phyloP scores from a whole-genome alignment of 2,113 vertebrate species.

The Cheirogaleus medius region DNA sequence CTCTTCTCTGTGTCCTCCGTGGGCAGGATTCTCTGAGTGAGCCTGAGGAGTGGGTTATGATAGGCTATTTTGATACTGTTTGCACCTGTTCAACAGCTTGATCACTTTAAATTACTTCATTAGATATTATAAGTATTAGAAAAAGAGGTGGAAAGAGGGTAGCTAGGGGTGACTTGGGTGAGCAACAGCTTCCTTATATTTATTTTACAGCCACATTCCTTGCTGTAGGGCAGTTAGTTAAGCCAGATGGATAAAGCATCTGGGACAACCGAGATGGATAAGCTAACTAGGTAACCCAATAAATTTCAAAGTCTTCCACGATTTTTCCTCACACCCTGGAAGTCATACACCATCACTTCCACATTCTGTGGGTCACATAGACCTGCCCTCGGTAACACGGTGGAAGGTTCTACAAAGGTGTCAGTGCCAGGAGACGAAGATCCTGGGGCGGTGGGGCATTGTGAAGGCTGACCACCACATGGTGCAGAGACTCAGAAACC shows the following conservation, averaged over 20 bases:
- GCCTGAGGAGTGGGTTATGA: not conserved
- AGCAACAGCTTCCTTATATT: not conserved
- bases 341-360: not conserved
- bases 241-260: not conserved
- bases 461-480: not conserved
- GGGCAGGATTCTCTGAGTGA: not conserved
- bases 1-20: not conserved
- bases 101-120: not conserved
- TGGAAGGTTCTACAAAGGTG: not conserved
- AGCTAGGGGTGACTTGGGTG: not conserved
- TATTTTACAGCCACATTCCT: not conserved
- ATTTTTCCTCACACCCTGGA: not conserved
- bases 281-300: not conserved
- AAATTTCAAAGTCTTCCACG: not conserved
- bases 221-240: not conserved
- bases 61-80: not conserved
- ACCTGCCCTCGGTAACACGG: too few species aligned
- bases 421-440: not conserved
- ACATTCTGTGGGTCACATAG: not conserved
- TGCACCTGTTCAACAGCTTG: not conserved
- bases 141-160: not conserved
- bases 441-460: accelerated
- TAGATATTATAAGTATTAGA: not conserved
- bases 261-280: not conserved
- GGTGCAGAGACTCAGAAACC: not conserved